Conservation (phyloP, 1,140 invertebrate genomes). For the Mylabris phalerata region DNA sequence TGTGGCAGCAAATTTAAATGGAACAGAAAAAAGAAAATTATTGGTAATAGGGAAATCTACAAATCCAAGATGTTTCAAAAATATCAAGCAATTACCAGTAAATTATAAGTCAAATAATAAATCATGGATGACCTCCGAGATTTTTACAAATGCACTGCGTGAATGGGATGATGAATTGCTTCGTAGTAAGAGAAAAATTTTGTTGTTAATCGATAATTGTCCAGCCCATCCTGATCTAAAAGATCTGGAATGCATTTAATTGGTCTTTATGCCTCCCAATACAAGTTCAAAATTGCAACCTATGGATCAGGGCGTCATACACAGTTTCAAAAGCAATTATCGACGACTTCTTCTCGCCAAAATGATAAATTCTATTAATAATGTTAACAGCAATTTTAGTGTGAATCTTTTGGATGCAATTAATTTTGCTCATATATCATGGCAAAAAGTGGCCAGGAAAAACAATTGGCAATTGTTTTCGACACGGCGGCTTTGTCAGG, state of each 20-base stretch:
- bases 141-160: not conserved
- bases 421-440: not conserved
- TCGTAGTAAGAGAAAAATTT: constrained; percentile 7
- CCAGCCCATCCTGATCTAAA: constrained; percentile 4
- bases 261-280: constrained; percentile 16
- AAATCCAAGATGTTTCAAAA: constrained; percentile 12
- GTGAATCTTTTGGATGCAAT: constrained; percentile 3
- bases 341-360: constrained; percentile 7
- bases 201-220: constrained; percentile 20
- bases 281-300: constrained; percentile 13
- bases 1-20: constrained; percentile 32
- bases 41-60: constrained; percentile 25
- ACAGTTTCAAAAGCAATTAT: constrained; percentile 11
- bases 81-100: constrained; percentile 35
- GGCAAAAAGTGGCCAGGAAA: not conserved
- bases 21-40: constrained; percentile 44
- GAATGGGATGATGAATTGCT: constrained; percentile 13
- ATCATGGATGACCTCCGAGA: constrained; percentile 41
- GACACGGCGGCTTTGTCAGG: constrained; percentile 1
- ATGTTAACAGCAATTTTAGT: not conserved
- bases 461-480: constrained; percentile 9
- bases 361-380: constrained; percentile 10
- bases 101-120: constrained; percentile 42
- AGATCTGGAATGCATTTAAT: constrained; percentile 5
- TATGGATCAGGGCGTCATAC: constrained; percentile 4